Evolutionary conservation across 2,888 invertebrate genomes (phyloP).

Genomic region (Callimorpha dominula): DNA sequence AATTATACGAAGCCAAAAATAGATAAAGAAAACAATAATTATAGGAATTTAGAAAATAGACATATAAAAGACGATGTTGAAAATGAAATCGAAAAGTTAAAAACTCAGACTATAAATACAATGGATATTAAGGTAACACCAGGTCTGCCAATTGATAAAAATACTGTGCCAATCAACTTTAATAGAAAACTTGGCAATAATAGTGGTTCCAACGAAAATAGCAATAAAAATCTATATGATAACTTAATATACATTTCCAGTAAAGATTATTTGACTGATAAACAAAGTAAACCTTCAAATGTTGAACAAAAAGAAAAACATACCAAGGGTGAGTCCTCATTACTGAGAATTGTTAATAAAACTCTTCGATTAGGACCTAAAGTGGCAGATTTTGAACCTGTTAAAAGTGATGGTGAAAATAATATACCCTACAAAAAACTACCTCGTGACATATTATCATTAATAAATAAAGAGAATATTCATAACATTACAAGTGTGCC

Average conservation of each 20-base stretch:
- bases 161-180: not conserved
- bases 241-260: not conserved
- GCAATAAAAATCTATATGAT: not conserved
- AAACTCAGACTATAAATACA: not conserved
- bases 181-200: not conserved
- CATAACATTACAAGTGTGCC: not conserved
- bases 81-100: not conserved
- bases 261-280: not conserved
- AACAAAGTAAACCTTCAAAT: not conserved
- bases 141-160: not conserved
- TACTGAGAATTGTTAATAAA: not conserved
- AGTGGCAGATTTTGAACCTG: not conserved
- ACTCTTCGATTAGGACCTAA: not conserved
- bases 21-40: not conserved
- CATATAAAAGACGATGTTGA: not conserved
- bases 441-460: not conserved
- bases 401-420: not conserved
- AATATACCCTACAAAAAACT: not conserved
- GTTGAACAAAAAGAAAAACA: not conserved
- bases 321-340: not conserved
- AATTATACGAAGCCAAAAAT: not conserved
- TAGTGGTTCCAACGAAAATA: not conserved
- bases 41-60: not conserved
- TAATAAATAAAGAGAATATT: conserved; percentile 5
- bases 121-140: not conserved